phyloP scores from a whole-genome alignment of 2,113 vertebrate species.

The Stomatorhinus ivindoensis region DNA sequence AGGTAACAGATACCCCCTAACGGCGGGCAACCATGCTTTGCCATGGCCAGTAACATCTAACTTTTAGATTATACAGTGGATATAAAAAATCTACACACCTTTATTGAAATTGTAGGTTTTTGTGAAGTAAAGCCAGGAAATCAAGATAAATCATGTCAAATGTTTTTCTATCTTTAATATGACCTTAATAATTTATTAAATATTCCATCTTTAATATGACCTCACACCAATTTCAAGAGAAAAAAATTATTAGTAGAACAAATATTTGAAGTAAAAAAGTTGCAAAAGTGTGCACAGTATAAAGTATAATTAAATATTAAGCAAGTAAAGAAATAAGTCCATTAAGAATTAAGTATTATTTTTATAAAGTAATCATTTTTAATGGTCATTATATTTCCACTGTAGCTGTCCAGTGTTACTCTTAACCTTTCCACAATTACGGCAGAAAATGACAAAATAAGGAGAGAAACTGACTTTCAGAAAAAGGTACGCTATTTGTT shows the following conservation, averaged over 20 bases:
- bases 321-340: neutral
- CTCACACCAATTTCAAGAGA: neutral
- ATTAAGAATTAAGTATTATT: neutral
- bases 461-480: slow-evolving; percentile 21
- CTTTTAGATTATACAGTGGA: neutral
- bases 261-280: neutral
- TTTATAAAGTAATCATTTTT: neutral
- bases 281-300: neutral
- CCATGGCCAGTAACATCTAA: neutral
- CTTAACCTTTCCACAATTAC: slow-evolving; percentile 9
- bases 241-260: neutral
- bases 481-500: slow-evolving; percentile 24
- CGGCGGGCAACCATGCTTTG: neutral
- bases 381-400: neutral
- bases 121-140: neutral
- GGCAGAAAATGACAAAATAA: slow-evolving; percentile 27
- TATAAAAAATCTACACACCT: neutral
- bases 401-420: slow-evolving; percentile 15
- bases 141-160: neutral
- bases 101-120: neutral
- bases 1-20: slow-evolving; percentile 20
- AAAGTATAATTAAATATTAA: neutral
- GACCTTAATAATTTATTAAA: too few relatives aligned
- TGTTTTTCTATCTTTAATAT: neutral
- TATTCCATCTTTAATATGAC: neutral